phyloP scores from a whole-genome alignment of 2,797 vertebrate species.

The Pampus argenteus region DNA sequence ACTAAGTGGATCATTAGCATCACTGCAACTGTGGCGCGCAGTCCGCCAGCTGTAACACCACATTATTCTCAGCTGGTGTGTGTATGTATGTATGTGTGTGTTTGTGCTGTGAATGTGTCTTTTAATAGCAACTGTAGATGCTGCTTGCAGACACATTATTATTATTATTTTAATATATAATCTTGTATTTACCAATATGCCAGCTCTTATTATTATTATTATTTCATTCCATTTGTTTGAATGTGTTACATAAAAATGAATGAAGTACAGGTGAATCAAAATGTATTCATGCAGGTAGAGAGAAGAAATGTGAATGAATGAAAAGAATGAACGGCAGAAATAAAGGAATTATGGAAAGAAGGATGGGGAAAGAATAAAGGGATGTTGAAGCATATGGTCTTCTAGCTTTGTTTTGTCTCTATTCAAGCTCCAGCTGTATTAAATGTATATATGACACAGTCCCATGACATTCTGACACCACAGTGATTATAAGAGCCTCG shows the following conservation, averaged over 20 bases:
- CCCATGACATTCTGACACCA: slow-evolving; percentile 67
- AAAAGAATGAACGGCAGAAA: background rate
- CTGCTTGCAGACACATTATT: background rate
- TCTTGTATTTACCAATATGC: too few relatives aligned
- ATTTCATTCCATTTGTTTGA: background rate
- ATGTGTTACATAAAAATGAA: background rate
- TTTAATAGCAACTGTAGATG: slow-evolving; percentile 1
- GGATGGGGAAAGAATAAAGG: background rate
- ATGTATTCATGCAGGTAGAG: too few relatives aligned
- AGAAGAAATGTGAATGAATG: background rate
- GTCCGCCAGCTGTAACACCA: slow-evolving; percentile 31
- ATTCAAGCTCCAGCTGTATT: slow-evolving; percentile 25
- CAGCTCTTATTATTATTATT: background rate
- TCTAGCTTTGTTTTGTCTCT: background rate
- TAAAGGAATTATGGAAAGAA: background rate
- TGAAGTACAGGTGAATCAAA: background rate
- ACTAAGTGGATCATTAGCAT: slow-evolving; percentile 52
- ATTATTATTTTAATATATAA: too few relatives aligned
- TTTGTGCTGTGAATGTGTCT: slow-evolving; percentile 2
- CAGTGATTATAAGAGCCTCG: slow-evolving; percentile 61
- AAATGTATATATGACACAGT: slow-evolving; percentile 48
- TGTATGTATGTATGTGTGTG: background rate
- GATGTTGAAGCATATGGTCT: background rate
- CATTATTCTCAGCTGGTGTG: slow-evolving; percentile 11
- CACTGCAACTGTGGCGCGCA: slow-evolving; percentile 4